Percentiles rank a stretch among this genome's conserved stretches.
These are phyloP conservation scores for Scyliorhinus canicula DNA, from an alignment of 2,797 vertebrate species.

Conservation along the genomic window DNA sequence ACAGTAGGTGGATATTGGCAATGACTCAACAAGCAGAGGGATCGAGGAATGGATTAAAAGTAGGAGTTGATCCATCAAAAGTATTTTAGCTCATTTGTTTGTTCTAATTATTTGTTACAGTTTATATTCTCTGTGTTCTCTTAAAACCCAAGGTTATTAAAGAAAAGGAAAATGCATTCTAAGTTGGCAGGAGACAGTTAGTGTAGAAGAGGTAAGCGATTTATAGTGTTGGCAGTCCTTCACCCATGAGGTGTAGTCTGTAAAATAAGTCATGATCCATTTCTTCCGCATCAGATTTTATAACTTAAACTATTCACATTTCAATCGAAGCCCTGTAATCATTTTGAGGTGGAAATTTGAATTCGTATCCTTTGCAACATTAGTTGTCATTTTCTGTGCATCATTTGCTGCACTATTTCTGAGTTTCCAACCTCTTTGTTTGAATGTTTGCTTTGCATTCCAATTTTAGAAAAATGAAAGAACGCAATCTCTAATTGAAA, in stretches of 20 bases:
- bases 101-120: neutral
- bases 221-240: neutral
- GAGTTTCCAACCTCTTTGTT: neutral
- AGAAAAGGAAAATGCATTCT: neutral
- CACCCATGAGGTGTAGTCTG: neutral
- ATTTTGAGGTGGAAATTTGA: neutral
- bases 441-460: conserved; percentile 4
- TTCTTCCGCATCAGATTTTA: neutral
- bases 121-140: neutral
- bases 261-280: neutral
- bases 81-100: neutral
- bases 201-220: neutral
- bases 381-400: conserved; percentile 1
- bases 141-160: neutral
- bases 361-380: neutral
- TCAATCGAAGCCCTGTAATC: neutral
- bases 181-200: neutral
- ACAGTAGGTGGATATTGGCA: neutral
- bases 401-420: neutral
- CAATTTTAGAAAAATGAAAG: neutral
- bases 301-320: neutral
- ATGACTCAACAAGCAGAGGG: neutral
- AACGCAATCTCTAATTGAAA: neutral
- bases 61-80: neutral
- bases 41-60: neutral